Base-by-base conservation (phyloP, 2,113 vertebrate species). In the Eulemur rufifrons region DNA sequence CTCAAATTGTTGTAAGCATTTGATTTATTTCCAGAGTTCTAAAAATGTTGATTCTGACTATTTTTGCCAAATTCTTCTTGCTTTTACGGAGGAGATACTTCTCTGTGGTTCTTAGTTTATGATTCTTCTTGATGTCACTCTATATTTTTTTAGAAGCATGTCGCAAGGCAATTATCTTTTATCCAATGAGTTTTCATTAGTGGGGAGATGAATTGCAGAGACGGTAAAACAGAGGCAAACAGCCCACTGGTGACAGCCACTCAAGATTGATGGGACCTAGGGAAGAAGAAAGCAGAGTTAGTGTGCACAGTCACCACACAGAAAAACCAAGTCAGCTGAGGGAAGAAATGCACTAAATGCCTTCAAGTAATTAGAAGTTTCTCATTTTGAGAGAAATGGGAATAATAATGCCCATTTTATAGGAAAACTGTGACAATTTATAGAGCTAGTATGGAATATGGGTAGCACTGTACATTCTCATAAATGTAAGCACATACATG, bases 191-290 rank as follows among this genome's bases (percentile, higher is more conserved):
- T 47, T 82, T 45, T 0, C 71, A 50, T 73, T 0, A 0, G 61
- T 13, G 21, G 0, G 50, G 76, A 96, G 86, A 39, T 68, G 71
- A 90, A 95, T 94, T 80, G 50, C 93, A 2, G 32, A 23, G 45
- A 71, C 76, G 89, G 93, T 95, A 96, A 97, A 96, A 23, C 17
- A 94, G 18, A 81, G 20, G 9, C 37, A 59, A 61, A 59, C 32
- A 80, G 17, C 37, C 15, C 15, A 59, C 47, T 68, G 56, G 32
- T 66, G 5, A 29, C 42, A 52, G 61, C 50, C 39, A 81, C 25
- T 69, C 52, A 94, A 39, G 23, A 61, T 71, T 39, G 23, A 32
- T 5, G 20, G 61, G 23, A 11, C 66, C 71, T 71, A 61, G 23
- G 15, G 39, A 8, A 59, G 39, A 71, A 39, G 52, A 29, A 69